These are phyloP conservation scores for Numida meleagris DNA, from an alignment of 2,113 vertebrate genomes.

Conservation along the genomic window DNA sequence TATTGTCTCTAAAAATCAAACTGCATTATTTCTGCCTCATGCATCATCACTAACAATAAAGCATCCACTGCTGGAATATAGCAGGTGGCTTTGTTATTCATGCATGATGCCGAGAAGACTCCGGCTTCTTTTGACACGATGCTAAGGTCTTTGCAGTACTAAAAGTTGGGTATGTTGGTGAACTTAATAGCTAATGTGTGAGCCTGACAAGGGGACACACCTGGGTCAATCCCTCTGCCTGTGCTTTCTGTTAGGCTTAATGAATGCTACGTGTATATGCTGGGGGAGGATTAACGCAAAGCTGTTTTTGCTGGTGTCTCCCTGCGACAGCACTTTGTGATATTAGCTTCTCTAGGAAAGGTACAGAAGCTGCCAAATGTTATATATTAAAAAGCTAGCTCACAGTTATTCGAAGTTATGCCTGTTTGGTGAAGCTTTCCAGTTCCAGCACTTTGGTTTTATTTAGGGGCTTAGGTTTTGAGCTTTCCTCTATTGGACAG, in stretches of 20 bases:
- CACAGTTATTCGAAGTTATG: background rate
- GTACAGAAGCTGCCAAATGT: background rate
- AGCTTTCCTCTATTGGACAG: background rate
- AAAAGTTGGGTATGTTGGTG: background rate
- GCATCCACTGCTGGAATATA: slow-evolving; percentile 41
- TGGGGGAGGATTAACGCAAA: fast-evolving
- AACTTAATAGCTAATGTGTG: background rate
- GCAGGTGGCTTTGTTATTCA: slow-evolving; percentile 65
- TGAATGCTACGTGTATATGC: fast-evolving
- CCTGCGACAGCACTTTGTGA: background rate
- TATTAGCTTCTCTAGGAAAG: background rate
- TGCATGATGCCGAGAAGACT: slow-evolving; percentile 46
- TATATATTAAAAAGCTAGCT: background rate
- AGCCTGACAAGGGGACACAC: background rate
- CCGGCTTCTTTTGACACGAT: background rate
- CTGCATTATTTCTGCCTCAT: slow-evolving; percentile 68
- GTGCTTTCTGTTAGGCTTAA: background rate
- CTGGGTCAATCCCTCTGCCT: background rate
- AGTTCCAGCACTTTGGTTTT: background rate
- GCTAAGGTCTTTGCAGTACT: fast-evolving
- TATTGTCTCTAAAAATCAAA: slow-evolving; percentile 60
- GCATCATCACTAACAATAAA: slow-evolving; percentile 65
- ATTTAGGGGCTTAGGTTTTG: background rate
- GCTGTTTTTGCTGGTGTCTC: background rate
- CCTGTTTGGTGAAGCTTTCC: background rate